A percentile compares a stretch with the other conserved stretches of the same genome.
Evolutionary conservation across 2,797 vertebrate genomes (phyloP).

Genomic region (Clamator glandarius): DNA sequence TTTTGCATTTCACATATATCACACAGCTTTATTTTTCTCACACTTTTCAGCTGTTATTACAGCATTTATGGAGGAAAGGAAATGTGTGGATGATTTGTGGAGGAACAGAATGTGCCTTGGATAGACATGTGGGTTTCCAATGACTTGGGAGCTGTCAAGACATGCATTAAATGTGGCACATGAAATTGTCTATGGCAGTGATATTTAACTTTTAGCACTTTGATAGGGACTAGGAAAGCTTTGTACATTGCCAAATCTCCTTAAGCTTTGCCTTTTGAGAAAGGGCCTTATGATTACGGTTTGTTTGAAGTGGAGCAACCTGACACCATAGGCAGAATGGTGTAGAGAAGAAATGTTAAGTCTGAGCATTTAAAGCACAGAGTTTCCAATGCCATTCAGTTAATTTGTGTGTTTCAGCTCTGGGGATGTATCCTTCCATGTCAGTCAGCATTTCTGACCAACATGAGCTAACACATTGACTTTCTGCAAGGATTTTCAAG

Average conservation of each 20-base stretch:
- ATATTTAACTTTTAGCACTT: not conserved
- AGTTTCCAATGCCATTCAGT: not conserved
- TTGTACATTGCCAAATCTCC: not conserved
- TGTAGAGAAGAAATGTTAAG: not conserved
- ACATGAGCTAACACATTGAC: accelerated
- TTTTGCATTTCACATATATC: conserved; percentile 32
- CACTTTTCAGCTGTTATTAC: conserved; percentile 64
- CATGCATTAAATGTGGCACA: not conserved
- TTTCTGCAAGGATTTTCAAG: not conserved
- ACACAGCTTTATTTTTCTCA: conserved; percentile 65
- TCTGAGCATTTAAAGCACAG: not conserved
- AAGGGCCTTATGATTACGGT: not conserved
- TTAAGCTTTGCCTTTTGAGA: not conserved
- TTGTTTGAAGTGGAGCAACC: not conserved
- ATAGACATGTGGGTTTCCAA: conserved; percentile 8
- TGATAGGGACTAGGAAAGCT: not conserved
- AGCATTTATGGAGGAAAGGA: conserved; percentile 46
- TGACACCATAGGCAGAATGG: not conserved
- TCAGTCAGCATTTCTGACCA: not conserved
- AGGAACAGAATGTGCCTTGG: conserved; percentile 45
- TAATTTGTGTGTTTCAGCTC: not conserved
- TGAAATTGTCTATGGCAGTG: not conserved
- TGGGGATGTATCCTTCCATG: accelerated
- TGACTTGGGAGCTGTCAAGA: not conserved
- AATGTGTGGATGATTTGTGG: conserved; percentile 61